Percentiles rank a stretch among this genome's conserved stretches.
These are phyloP conservation scores for Petroica traversi DNA, from an alignment of 2,113 vertebrate species.

Conservation along the genomic window DNA sequence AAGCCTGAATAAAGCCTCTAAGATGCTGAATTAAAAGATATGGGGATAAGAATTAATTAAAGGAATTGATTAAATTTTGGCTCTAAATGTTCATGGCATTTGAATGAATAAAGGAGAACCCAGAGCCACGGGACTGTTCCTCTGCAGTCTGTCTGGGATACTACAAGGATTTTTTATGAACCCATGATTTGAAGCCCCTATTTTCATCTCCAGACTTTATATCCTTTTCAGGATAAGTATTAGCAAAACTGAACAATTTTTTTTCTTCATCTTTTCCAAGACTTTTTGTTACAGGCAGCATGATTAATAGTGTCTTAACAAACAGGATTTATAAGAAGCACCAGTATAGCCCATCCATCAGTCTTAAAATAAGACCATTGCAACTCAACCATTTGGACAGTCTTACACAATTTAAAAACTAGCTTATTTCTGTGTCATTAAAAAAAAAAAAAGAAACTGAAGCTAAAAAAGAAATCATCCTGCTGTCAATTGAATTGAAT, in stretches of 20 bases:
- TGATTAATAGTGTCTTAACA: background rate
- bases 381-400: background rate
- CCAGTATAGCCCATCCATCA: background rate
- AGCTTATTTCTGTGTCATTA: background rate
- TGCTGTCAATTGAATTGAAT: background rate
- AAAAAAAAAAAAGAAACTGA: background rate
- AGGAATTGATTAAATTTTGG: background rate
- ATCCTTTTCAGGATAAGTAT: background rate
- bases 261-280: background rate
- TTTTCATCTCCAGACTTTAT: background rate
- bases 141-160: background rate
- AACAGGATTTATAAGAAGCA: background rate
- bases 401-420: background rate
- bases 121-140: background rate
- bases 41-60: background rate
- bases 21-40: background rate
- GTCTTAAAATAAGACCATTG: background rate
- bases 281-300: background rate
- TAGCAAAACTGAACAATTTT: background rate
- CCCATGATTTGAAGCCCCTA: background rate
- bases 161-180: background rate
- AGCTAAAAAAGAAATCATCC: background rate
- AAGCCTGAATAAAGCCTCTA: background rate
- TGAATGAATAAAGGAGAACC: background rate
- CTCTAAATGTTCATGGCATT: background rate